phyloP scores from a whole-genome alignment of 2,888 invertebrate species.

The Terebella lapidaria region DNA sequence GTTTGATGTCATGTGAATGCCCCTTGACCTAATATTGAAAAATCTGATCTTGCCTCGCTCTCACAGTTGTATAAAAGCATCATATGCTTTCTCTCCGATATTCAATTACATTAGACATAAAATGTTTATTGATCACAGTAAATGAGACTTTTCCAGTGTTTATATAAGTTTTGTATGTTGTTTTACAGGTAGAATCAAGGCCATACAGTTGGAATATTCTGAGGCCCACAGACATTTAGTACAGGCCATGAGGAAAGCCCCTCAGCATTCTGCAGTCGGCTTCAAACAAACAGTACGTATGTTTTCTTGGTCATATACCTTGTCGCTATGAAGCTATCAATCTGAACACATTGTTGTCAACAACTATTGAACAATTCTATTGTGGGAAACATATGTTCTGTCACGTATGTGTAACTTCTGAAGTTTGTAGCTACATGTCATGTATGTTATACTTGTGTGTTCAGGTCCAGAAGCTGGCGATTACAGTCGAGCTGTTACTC shows the following conservation, averaged over 20 bases:
- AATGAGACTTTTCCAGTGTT: too few species aligned
- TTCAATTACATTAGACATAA: too few species aligned
- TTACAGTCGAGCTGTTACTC: slow-evolving; percentile 87
- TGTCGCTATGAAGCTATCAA: background rate
- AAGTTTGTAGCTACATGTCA: too few species aligned
- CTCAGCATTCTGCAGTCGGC: slow-evolving; percentile 95
- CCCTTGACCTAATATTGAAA: too few species aligned
- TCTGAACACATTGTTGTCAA: background rate
- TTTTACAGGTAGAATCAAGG: slow-evolving; percentile 80
- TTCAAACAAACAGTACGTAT: slow-evolving; percentile 71
- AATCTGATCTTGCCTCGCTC: too few species aligned
- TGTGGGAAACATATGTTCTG: too few species aligned
- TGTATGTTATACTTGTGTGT: too few species aligned
- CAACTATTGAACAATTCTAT: background rate
- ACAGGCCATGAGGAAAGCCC: slow-evolving; percentile 89
- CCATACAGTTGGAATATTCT: slow-evolving; percentile 95
- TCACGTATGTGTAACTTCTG: too few species aligned
- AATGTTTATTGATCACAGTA: too few species aligned
- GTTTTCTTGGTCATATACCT: background rate
- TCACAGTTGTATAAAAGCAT: too few species aligned
- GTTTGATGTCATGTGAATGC: too few species aligned
- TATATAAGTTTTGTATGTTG: background rate
- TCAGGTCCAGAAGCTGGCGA: slow-evolving; percentile 76
- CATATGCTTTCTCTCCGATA: too few species aligned
- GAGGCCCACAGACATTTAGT: slow-evolving; percentile 94